Base-by-base conservation (phyloP, 2,797 vertebrate genomes). In the Schizopygopsis pylzovi region DNA sequence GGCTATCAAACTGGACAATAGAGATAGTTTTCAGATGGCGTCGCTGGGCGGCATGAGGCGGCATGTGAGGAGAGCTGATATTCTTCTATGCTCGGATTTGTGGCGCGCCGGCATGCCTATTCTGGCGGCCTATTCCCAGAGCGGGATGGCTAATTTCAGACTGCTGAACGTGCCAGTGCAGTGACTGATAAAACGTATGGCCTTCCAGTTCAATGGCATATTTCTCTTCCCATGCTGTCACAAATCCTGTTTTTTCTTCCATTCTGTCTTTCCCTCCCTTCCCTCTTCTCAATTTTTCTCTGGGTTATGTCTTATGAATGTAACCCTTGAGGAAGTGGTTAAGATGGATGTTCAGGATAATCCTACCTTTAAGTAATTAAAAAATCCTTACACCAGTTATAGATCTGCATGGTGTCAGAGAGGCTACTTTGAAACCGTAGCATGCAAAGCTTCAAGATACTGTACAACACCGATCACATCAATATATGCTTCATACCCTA, bases 1-100 rank as follows among this genome's bases (percentile, higher is more conserved):
- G 97, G 98, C 98, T 98, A 99, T 99, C 98, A 99, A 99, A 99
- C 98, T 97, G 98, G 98, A 99, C 98, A 99, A 99, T 99, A 97
- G 98, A 98, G 98, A 99, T 98, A 98, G 98, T 98, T 98, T 97
- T 97, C 97, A 97, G 97, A 96, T 93, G 91, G 93, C 93, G 96
- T 96, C 61, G 92, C 95, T 94, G 96, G 96, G 94, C 97, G 97
- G 97, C 97, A 97, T 95, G 93, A 94, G 87, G 96, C 96, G 93
- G 97, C 97, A 95, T 98, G 97, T 98, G 98, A 98, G 94, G 93
- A 94, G 95, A 86, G 95, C 97, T 97, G 97, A 98, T 98, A 98
- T 97, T 97, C 97, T 96, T 97, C 97, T 96, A 95, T 95, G 92
- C 94, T 94, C 96, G 96, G 96, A 96, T 96, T 96, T 95, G 94